Base-by-base conservation (phyloP, 2,113 vertebrate genomes). In the Empidonax traillii region DNA sequence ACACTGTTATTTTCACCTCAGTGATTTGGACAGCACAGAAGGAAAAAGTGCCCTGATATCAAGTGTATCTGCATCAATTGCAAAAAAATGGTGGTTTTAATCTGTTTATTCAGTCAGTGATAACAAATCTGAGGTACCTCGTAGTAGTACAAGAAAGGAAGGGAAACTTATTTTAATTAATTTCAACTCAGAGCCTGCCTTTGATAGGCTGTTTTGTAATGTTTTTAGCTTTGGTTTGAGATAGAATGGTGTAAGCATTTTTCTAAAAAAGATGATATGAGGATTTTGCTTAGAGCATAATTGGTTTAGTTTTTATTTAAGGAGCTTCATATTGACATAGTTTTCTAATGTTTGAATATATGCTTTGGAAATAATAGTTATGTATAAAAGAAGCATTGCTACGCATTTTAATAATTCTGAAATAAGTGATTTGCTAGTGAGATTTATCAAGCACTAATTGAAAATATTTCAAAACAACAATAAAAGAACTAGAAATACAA, bases 291-390 rank as follows among this genome's bases (percentile, higher is more conserved):
- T 88, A n/a, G 10, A 83, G 14, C 13, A 11, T 76, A 43, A 28
- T 55, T 85, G 53, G 4, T 73, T 89, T 72, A 28, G 5, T 14
- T 92, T 83, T 91, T 87, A 43, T 63, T 78, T 79, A 79, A 74
- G 47, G 18, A 11, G 5, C n/a, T 91, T 82, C n/a, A n/a, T 73
- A 47, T 76, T 69, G 46, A 43, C 46, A 52, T 37, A 22, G 28
- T 63, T 87, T 85, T 74, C 1, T 5, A 76, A 73, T 66, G 14
- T 49, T 65, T 61, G 59, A 31, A 8, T 75, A 43, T 66, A 68
- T 3, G 1, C 33, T 69, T 89, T 93, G 62, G 49, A 85, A 87
- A 85, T 30, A 59, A 24, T 56, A 66, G 8, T 47, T 84, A n/a
- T 24, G 12, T 71, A 43, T 74, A 46, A 73, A 67, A 61, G 91